Evolutionary conservation across 2,888 invertebrate species (phyloP).

Genomic region (Dugesia japonica): DNA sequence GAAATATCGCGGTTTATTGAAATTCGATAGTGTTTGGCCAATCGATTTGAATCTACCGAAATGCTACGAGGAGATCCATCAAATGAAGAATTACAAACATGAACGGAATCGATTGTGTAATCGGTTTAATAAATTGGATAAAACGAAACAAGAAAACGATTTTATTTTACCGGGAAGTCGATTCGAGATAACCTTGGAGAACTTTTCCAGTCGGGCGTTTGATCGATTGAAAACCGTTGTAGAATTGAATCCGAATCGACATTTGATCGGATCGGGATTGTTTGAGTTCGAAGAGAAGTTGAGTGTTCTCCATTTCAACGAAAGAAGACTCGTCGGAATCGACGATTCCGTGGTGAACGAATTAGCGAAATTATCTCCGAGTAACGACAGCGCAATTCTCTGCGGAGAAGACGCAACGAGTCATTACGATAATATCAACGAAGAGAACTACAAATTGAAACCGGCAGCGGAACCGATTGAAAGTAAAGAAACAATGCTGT

Average conservation of each 20-base stretch:
- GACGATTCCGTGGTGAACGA: not conserved
- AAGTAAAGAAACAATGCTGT: constrained; percentile 53
- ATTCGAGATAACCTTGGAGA: not conserved
- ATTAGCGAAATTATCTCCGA: not conserved
- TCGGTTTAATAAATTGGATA: not conserved
- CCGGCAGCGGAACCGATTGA: constrained; percentile 25
- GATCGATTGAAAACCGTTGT: not conserved
- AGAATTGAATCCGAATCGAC: not conserved
- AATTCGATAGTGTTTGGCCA: not conserved
- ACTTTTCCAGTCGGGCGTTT: not conserved
- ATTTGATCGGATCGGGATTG: not conserved
- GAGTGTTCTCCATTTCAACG: not conserved
- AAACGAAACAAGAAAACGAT: not conserved
- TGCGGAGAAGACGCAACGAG: not conserved
- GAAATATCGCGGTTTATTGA: constrained; percentile 23
- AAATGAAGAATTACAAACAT: not conserved
- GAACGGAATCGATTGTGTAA: constrained; percentile 6
- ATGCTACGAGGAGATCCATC: not conserved
- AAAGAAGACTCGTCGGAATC: not conserved
- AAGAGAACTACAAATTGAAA: not conserved
- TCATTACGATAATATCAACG: not conserved
- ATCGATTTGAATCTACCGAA: not conserved
- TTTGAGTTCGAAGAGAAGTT: not conserved
- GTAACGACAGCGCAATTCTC: not conserved
- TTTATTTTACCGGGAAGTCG: not conserved